Evolutionary conservation across 2,797 vertebrate genomes (phyloP).

Genomic region (Chaetophractus vellerosus): DNA sequence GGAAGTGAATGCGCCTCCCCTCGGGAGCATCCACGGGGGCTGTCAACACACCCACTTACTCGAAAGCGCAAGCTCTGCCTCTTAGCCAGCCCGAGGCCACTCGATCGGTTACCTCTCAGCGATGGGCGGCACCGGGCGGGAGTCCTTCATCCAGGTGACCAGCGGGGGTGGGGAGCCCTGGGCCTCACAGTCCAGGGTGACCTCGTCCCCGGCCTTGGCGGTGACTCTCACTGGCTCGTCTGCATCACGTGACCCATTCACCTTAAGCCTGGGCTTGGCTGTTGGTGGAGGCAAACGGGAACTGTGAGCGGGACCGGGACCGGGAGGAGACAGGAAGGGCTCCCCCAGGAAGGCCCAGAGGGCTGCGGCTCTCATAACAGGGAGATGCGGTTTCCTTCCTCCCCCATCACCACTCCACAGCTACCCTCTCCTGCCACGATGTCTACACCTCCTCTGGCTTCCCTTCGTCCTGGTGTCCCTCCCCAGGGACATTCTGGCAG

Average conservation of each 20-base stretch:
- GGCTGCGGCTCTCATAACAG: rapidly evolving
- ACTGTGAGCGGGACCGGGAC: not conserved
- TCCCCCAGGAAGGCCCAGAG: not conserved
- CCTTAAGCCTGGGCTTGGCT: constrained; percentile 93
- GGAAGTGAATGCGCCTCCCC: rapidly evolving
- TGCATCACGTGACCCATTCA: constrained; percentile 84
- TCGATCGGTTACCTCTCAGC: constrained; percentile 90
- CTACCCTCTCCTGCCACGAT: not conserved
- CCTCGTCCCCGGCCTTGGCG: constrained; percentile 92
- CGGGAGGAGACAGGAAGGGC: rapidly evolving
- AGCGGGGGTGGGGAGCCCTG: constrained; percentile 93
- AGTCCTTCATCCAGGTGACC: constrained; percentile 94
- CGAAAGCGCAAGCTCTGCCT: not conserved
- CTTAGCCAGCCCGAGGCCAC: rapidly evolving
- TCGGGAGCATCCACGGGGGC: not conserved
- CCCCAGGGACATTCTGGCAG: not conserved
- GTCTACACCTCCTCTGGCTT: rapidly evolving
- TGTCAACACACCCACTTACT: not conserved
- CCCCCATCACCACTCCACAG: not conserved
- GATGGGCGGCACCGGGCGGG: constrained; percentile 90
- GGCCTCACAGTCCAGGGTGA: constrained; percentile 94
- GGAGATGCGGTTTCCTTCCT: not conserved
- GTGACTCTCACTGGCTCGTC: constrained; percentile 87
- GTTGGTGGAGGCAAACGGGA: not conserved
- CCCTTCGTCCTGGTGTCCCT: not conserved